Conservation (phyloP, 2,888 invertebrate genomes). For the Anoplius nigerrimus region DNA sequence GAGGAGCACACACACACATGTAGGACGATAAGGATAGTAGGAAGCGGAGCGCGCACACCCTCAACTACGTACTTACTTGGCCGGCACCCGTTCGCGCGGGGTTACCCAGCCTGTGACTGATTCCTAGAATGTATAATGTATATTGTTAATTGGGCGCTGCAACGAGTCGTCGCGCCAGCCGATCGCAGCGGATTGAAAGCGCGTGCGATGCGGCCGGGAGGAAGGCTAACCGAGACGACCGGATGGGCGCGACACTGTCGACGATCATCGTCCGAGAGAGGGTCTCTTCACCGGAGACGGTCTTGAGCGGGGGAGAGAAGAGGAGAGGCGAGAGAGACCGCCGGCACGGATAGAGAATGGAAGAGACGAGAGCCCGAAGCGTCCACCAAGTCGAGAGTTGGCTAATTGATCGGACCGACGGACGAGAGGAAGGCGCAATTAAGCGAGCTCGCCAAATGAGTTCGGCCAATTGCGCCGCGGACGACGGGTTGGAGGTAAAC, state of each 20-base stretch:
- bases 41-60: conserved; percentile 48
- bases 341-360: neutral
- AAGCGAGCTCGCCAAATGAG: neutral
- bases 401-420: neutral
- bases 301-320: neutral
- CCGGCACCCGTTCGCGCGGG: conserved; percentile 47
- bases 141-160: conserved; percentile 42
- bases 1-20: conserved; percentile 5
- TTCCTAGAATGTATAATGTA: conserved; percentile 71
- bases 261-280: neutral
- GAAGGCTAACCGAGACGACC: neutral
- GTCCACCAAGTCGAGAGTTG: neutral
- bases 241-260: too few species aligned
- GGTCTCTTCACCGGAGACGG: too few species aligned
- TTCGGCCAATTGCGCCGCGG: neutral
- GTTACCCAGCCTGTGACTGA: conserved; percentile 68
- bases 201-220: neutral
- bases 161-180: neutral
- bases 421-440: neutral
- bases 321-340: conserved; percentile 11
- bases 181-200: neutral
- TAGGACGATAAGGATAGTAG: conserved; percentile 23
- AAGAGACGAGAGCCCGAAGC: neutral
- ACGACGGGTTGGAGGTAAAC: neutral
- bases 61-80: conserved; percentile 73